A percentile compares a stretch with the other conserved stretches of the same genome.
Evolutionary conservation across 2,888 invertebrate genomes (phyloP).

Genomic region (Plebejus melissa): DNA sequence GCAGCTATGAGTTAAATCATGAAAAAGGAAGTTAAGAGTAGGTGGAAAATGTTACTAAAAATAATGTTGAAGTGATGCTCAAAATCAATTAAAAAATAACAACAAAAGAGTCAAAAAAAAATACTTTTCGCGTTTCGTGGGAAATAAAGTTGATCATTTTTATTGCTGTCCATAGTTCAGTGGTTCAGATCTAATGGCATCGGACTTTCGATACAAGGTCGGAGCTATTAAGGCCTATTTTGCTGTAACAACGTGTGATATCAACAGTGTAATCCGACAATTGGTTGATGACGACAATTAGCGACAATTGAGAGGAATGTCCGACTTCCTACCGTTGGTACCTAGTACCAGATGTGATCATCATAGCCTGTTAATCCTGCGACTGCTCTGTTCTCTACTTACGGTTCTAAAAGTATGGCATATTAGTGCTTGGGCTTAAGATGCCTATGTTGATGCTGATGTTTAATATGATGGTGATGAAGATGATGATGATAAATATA

Average conservation of each 20-base stretch:
- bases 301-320: conserved; percentile 73
- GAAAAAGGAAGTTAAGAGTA: neutral
- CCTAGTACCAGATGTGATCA: neutral
- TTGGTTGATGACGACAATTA: conserved; percentile 76
- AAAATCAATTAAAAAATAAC: neutral
- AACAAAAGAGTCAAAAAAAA: neutral
- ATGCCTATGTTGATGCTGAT: too few species aligned
- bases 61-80: neutral
- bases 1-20: too few species aligned
- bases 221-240: conserved; percentile 40
- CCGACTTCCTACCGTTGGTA: conserved; percentile 53
- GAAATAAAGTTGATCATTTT: conserved; percentile 12
- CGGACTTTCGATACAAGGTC: neutral
- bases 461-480: too few species aligned
- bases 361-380: neutral
- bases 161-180: conserved; percentile 2
- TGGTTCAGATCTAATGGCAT: neutral
- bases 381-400: neutral
- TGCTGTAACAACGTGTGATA: conserved; percentile 58
- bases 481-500: neutral
- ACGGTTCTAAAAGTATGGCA: neutral
- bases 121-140: conserved; percentile 20
- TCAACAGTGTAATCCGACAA: conserved; percentile 69
- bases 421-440: too few species aligned
- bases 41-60: neutral